phyloP scores from a whole-genome alignment of 2,113 vertebrate species.

The Syngnathus typhle region DNA sequence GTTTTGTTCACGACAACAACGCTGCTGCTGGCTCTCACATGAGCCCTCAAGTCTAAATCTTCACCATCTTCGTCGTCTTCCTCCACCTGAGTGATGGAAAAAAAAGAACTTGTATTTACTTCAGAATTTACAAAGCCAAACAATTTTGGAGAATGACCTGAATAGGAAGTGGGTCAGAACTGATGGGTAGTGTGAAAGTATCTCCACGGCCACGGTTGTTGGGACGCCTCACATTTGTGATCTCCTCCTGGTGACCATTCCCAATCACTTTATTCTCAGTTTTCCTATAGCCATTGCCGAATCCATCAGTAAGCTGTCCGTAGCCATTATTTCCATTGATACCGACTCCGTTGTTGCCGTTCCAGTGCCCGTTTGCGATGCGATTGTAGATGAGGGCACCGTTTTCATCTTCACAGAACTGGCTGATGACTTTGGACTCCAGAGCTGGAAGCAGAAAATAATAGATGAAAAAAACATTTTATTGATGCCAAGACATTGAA shows the following conservation, averaged over 20 bases:
- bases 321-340: constrained; percentile 24
- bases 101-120: neutral
- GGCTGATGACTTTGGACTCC: constrained; percentile 84
- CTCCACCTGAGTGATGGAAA: constrained; percentile 44
- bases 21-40: constrained; percentile 40
- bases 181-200: constrained; percentile 60
- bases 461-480: neutral
- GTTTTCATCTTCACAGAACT: constrained; percentile 89
- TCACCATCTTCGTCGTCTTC: constrained; percentile 68
- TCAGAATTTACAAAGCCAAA: neutral
- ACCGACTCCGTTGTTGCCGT: constrained; percentile 33
- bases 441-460: constrained; percentile 64
- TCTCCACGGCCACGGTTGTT: constrained; percentile 50
- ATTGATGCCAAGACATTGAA: neutral
- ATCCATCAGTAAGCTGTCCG: constrained; percentile 31
- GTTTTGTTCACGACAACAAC: constrained; percentile 49
- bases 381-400: constrained; percentile 77
- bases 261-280: constrained; percentile 28
- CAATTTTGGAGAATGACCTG: constrained; percentile 43
- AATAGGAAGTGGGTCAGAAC: constrained; percentile 50
- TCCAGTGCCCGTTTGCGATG: constrained; percentile 66
- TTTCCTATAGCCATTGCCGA: constrained; percentile 22
- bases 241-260: constrained; percentile 40
- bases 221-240: constrained; percentile 37
- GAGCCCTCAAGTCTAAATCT: constrained; percentile 61